Percentiles rank a stretch among this genome's conserved stretches.
These are phyloP conservation scores for Baryphthengus martii DNA, from an alignment of 2,113 vertebrate species.

Conservation along the genomic window DNA sequence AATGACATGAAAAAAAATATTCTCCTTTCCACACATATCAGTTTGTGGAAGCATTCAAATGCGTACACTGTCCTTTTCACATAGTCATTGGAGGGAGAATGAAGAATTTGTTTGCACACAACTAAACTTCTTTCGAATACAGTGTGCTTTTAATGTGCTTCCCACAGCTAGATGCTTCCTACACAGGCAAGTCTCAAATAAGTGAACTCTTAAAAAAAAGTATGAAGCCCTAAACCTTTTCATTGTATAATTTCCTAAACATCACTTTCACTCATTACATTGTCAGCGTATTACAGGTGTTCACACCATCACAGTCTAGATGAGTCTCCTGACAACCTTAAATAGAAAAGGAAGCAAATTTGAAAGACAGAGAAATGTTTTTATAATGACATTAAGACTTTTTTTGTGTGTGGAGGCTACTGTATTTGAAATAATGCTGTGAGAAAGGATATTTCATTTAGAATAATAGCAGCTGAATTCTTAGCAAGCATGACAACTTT, in stretches of 20 bases:
- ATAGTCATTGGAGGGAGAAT: background rate
- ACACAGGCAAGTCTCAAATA: background rate
- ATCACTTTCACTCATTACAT: background rate
- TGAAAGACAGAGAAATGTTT: background rate
- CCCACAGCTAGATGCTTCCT: background rate
- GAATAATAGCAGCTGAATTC: background rate
- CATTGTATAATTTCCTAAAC: background rate
- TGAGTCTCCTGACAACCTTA: background rate
- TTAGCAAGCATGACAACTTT: background rate
- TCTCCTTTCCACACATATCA: background rate
- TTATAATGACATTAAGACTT: background rate
- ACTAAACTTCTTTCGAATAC: background rate
- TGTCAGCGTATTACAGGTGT: background rate
- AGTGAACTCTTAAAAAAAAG: background rate
- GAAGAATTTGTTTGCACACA: background rate
- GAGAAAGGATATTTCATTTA: background rate
- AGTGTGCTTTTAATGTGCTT: background rate
- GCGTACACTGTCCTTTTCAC: background rate
- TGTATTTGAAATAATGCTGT: background rate
- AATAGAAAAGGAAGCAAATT: background rate
- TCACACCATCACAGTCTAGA: background rate
- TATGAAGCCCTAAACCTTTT: background rate
- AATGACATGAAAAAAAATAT: background rate
- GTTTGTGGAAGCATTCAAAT: background rate
- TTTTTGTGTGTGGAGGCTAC: background rate